Percentiles rank a stretch among this genome's conserved stretches.
phyloP scores from a whole-genome alignment of 2,113 vertebrate genomes.

The Tetraodon nigroviridis region DNA sequence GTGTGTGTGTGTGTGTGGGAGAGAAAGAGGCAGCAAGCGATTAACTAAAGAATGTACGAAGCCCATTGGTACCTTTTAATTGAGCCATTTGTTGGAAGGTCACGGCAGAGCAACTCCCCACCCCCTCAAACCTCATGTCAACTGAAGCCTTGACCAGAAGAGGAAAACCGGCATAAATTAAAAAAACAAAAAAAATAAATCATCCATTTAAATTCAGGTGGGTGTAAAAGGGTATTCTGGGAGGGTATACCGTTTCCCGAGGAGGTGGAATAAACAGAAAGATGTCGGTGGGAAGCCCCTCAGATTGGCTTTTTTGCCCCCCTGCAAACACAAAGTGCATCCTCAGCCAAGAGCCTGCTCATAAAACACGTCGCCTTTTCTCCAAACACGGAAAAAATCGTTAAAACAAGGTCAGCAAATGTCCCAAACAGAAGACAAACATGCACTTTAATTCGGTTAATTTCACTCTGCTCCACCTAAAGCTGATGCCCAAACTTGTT shows the following conservation, averaged over 20 bases:
- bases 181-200: too few relatives aligned
- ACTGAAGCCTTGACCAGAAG: slow-evolving; percentile 25
- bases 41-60: slow-evolving; percentile 65
- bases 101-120: slow-evolving; percentile 29
- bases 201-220: too few relatives aligned
- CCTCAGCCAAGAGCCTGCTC: slow-evolving; percentile 30
- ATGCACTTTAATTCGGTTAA: slow-evolving; percentile 3
- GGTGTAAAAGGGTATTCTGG: too few relatives aligned
- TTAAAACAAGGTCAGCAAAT: slow-evolving; percentile 26
- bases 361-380: slow-evolving; percentile 34
- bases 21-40: slow-evolving; percentile 47
- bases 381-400: slow-evolving; percentile 20
- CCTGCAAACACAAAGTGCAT: slow-evolving; percentile 42
- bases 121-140: background rate
- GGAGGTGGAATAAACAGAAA: slow-evolving; percentile 20
- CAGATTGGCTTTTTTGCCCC: slow-evolving; percentile 45
- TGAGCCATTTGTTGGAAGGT: slow-evolving; percentile 67
- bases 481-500: background rate
- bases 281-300: background rate
- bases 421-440: background rate
- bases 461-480: slow-evolving; percentile 7
- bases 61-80: slow-evolving; percentile 56
- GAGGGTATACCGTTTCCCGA: background rate
- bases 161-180: background rate
- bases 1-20: slow-evolving; percentile 47